phyloP scores from a whole-genome alignment of 92 coral and sea anemone species.

The Zoanthus solanderi region DNA sequence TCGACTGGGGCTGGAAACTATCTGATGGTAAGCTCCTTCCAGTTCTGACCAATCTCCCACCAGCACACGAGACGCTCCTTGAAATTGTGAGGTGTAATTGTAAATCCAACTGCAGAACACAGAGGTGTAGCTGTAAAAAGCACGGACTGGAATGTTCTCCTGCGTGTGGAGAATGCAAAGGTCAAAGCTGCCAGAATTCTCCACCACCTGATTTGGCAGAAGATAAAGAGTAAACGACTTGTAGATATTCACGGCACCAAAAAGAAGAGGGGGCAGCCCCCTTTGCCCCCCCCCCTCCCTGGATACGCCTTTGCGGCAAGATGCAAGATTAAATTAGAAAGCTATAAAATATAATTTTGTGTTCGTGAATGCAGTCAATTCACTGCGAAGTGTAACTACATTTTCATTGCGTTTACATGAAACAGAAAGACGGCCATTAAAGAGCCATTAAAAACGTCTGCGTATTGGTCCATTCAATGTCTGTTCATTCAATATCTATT shows the following conservation, averaged over 20 bases:
- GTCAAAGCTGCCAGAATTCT: not conserved
- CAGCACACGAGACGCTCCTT: conserved; percentile 63
- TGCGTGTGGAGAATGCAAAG: not conserved
- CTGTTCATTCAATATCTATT: too few species aligned
- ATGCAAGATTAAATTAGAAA: too few species aligned
- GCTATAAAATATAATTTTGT: too few species aligned
- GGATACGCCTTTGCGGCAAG: too few species aligned
- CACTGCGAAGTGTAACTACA: too few species aligned
- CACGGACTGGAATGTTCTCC: not conserved
- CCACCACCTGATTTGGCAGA: not conserved
- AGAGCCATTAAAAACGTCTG: too few species aligned
- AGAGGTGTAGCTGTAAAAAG: conserved; percentile 47
- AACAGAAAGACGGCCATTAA: too few species aligned
- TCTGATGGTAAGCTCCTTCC: conserved; percentile 34
- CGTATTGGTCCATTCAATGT: too few species aligned
- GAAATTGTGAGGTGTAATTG: conserved; percentile 66
- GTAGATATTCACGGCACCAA: not conserved
- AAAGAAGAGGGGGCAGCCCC: too few species aligned
- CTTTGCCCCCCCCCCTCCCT: too few species aligned
- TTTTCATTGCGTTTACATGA: too few species aligned
- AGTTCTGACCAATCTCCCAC: not conserved
- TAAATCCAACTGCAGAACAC: conserved; percentile 54
- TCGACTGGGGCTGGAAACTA: conserved; percentile 67
- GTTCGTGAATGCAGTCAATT: too few species aligned
- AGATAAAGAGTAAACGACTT: not conserved